Evolutionary conservation across 2,797 vertebrate genomes (phyloP), one percentile per base, ranked within the genome.

Genomic region (Myripristis murdjan): DNA sequence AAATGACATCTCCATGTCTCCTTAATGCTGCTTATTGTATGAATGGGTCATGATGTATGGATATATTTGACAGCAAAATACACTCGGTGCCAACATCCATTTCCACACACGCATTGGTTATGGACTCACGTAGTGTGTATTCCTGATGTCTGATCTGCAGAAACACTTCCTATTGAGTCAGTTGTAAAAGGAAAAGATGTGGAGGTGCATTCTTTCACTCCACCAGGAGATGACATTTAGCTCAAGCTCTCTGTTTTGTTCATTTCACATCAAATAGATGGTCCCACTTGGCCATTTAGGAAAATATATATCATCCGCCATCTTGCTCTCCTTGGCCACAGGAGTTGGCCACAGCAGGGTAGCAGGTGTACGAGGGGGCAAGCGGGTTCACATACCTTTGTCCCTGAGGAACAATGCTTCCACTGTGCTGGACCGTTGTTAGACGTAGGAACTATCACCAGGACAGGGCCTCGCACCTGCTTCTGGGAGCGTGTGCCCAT

Each of bases 371-470:
- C 67, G 14, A 0, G 52, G 73, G 84, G 74, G 74, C 83, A 83
- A 78, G 54, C 46, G 53, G 75, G 89, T 89, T 88, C 86, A 72
- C 90, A 93, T 93, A 87, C 87, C 87, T 90, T 85, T 78, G 86
- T 91, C 87, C 78, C 71, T 0, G 20, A 69, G 77, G 77, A 88
- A 94, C 90, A 93, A 88, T 68, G 64, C 73, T 56, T 53, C 54
- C 75, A 83, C 79, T 93, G 83, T 93, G 70, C 65, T 11, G 59
- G 66, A 48, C 58, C 66, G 75, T 70, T 68, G 74, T 86, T 81
- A 65, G 78, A 54, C n/a, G 72, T 61, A 63, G 73, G 43, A 77
- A 56, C 86, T 60, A 64, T 81, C 74, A 70, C 58, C 28, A 5
- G 67, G 84, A 83, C 84, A 52, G 64, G 85, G 62, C 77, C 79